Evolutionary conservation across 2,113 vertebrate genomes (phyloP).

Genomic region (Chascanopsetta lugubris): DNA sequence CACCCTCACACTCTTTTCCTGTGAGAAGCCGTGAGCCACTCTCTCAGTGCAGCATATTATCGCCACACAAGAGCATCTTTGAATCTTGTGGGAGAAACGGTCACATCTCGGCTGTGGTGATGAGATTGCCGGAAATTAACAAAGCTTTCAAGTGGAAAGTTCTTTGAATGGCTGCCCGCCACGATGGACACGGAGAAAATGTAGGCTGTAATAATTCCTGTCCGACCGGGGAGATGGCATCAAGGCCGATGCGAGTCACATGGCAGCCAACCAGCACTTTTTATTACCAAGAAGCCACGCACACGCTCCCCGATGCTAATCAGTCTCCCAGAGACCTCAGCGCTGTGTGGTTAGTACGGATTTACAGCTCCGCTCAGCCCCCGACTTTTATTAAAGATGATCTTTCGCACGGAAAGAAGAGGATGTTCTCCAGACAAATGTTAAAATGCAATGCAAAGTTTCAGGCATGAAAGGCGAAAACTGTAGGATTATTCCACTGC

Average conservation of each 20-base stretch:
- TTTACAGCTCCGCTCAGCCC: slow-evolving; percentile 88
- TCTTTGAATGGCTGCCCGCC: slow-evolving; percentile 82
- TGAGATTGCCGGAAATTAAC: slow-evolving; percentile 87
- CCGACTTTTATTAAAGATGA: slow-evolving; percentile 95
- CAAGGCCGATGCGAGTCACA: slow-evolving; percentile 83
- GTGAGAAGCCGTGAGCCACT: neutral
- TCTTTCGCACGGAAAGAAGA: slow-evolving; percentile 88
- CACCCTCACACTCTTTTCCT: neutral
- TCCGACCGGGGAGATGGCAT: slow-evolving; percentile 89
- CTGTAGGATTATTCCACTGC: slow-evolving; percentile 86
- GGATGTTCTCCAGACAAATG: slow-evolving; percentile 91
- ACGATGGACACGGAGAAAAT: slow-evolving; percentile 78
- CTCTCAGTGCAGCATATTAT: neutral
- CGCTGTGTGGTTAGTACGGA: slow-evolving; percentile 90
- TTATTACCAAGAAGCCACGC: slow-evolving; percentile 86
- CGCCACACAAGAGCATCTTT: slow-evolving; percentile 22
- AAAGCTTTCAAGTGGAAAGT: slow-evolving; percentile 84
- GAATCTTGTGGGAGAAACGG: slow-evolving; percentile 17
- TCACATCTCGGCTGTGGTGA: slow-evolving; percentile 73
- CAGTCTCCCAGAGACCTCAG: slow-evolving; percentile 95
- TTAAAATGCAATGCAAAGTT: slow-evolving; percentile 98
- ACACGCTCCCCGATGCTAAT: slow-evolving; percentile 91
- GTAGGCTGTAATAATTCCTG: slow-evolving; percentile 88
- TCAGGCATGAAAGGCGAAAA: slow-evolving; percentile 88
- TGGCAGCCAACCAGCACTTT: slow-evolving; percentile 84